phyloP scores from a whole-genome alignment of 2,888 invertebrate species.

The Melolontha melolontha region DNA sequence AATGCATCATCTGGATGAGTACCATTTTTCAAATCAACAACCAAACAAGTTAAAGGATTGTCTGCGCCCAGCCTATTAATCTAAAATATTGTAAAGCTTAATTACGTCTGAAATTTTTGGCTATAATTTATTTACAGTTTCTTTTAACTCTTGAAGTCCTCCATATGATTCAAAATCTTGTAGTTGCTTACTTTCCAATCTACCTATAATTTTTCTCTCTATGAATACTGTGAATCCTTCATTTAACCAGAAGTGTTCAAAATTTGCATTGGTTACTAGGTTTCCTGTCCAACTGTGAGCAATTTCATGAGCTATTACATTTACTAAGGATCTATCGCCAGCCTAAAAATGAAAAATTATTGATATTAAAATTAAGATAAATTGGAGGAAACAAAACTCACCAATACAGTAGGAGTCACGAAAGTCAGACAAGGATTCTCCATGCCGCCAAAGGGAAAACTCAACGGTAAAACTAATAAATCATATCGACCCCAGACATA shows the following conservation, averaged over 20 bases:
- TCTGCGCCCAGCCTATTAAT: constrained; percentile 70
- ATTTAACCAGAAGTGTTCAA: constrained; percentile 97
- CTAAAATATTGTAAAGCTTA: constrained; percentile 57
- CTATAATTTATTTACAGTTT: constrained; percentile 75
- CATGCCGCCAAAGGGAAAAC: constrained; percentile 97
- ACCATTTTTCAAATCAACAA: constrained; percentile 78
- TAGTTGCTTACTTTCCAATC: constrained; percentile 73
- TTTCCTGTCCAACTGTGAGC: constrained; percentile 97
- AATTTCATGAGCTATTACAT: constrained; percentile 95
- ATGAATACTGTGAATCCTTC: constrained; percentile 95
- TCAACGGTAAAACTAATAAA: constrained; percentile 88
- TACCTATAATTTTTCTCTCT: constrained; percentile 86
- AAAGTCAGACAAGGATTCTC: constrained; percentile 97
- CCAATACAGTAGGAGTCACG: constrained; percentile 91
- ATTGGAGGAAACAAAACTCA: constrained; percentile 61
- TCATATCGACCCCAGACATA: constrained; percentile 95
- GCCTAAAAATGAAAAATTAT: constrained; percentile 69
- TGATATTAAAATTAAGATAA: constrained; percentile 44
- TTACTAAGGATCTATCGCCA: constrained; percentile 90
- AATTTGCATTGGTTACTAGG: constrained; percentile 91
- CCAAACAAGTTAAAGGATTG: constrained; percentile 81
- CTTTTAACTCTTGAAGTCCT: constrained; percentile 80
- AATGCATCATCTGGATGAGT: constrained; percentile 94
- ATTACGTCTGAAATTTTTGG: too few species aligned
- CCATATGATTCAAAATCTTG: constrained; percentile 86